These are phyloP conservation scores for Megaptera novaeangliae DNA, from an alignment of 2,113 vertebrate species.

Conservation along the genomic window DNA sequence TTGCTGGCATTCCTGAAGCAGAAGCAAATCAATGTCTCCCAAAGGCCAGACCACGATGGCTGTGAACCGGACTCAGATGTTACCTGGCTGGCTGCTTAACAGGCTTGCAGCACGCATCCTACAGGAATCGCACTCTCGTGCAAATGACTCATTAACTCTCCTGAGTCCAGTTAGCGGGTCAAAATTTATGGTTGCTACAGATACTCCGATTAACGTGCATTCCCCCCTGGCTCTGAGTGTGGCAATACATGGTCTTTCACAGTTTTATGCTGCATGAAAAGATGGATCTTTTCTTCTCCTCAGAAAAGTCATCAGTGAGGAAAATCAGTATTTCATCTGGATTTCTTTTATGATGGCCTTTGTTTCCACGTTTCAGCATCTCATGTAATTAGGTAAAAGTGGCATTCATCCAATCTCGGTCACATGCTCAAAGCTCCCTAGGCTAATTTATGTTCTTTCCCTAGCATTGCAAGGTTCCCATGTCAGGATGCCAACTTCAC, in stretches of 20 bases:
- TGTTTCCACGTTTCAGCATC: background rate
- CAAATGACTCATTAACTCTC: background rate
- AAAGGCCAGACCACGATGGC: background rate
- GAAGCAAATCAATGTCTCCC: background rate
- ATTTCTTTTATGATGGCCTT: background rate
- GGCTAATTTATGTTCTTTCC: background rate
- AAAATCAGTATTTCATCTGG: constrained; percentile 1
- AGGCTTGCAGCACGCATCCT: background rate
- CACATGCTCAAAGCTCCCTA: background rate
- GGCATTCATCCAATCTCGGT: background rate
- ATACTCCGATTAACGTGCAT: background rate
- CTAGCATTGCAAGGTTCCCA: background rate
- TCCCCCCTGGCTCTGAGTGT: background rate
- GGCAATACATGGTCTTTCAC: background rate
- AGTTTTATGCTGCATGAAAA: background rate
- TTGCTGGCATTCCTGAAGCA: background rate
- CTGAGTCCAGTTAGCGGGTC: background rate
- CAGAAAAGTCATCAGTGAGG: background rate
- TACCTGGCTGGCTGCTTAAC: background rate
- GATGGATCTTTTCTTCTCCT: background rate
- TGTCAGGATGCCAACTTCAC: background rate
- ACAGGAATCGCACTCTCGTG: background rate
- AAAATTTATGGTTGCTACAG: background rate
- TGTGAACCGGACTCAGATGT: background rate
- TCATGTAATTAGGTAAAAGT: constrained; percentile 6